A percentile compares a stretch with the other conserved stretches of the same genome.
Conservation (phyloP, 2,113 vertebrate genomes). For the Orthochromis indermauri region DNA sequence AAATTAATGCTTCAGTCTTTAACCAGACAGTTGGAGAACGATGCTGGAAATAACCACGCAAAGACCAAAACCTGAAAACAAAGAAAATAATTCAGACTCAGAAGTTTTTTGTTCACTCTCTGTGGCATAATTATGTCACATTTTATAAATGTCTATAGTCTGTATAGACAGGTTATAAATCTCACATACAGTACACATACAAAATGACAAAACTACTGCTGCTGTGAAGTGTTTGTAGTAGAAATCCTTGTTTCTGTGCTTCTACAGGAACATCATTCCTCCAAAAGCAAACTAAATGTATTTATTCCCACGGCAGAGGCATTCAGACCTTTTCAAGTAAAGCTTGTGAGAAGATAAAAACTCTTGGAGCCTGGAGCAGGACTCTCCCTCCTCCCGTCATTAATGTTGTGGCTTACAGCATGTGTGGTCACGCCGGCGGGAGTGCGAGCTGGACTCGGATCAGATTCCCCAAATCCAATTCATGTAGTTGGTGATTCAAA, state of each 20-base stretch:
- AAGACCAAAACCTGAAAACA: neutral
- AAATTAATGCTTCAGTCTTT: neutral
- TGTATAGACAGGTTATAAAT: neutral
- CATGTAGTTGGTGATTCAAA: slow-evolving; percentile 10
- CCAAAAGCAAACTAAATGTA: neutral
- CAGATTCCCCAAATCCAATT: slow-evolving; percentile 2
- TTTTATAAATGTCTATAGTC: neutral
- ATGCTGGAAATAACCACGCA: neutral
- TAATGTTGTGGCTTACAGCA: neutral
- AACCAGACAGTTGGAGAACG: neutral
- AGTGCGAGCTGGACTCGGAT: neutral
- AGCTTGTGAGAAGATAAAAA: slow-evolving; percentile 1
- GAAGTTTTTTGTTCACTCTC: neutral
- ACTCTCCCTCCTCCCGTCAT: neutral
- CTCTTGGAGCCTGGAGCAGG: neutral
- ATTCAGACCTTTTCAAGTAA: slow-evolving; percentile 1
- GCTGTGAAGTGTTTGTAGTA: neutral
- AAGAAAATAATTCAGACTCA: neutral
- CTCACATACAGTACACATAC: neutral
- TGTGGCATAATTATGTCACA: neutral
- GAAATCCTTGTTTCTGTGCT: neutral
- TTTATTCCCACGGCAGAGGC: neutral
- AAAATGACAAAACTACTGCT: neutral
- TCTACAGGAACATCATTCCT: neutral
- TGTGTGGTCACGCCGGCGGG: slow-evolving; percentile 15